Base-by-base conservation (phyloP, 2,113 vertebrate genomes). In the Ceyx margarethae region DNA sequence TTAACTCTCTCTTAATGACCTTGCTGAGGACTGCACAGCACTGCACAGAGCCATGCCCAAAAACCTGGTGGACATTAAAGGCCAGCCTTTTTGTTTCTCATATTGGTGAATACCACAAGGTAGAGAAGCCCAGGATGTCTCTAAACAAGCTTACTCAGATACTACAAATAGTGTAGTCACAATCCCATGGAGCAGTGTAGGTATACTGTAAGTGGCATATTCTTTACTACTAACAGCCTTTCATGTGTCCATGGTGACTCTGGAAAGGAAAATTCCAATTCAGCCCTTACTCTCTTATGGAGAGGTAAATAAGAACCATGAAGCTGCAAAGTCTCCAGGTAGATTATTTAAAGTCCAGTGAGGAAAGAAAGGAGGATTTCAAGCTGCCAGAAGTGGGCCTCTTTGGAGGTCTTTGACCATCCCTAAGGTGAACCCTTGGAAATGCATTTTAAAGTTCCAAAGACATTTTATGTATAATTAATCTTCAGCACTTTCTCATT, bases 1-100 rank as follows among this genome's bases (percentile, higher is more conserved):
- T 77, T 85, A 82, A 80, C 81, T 95, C 80, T 89, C 93, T 89
- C 91, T 81, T 85, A 81, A 85, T 77, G 67, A 77, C 75, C 67
- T 69, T 60, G 37, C 67, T 85, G 75, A 87, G 72, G 68, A 46
- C 51, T 80, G 14, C 42, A 60, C 31, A 91, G 56, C 76, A 51
- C 17, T 56, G 43, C 86, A 80, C 26, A 89, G 56, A 89, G 67
- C 42, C 0, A 0, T 66, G 60, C 37, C 85, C 46, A 85, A 72
- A 89, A 87, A n/a, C 20, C 25, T 6, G 2, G 33, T 4, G 18
- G 78, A 82, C 42, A 79, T 89, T 73, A 43, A 69, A 85, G 75
- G 33, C 42, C 64, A 79, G 7, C 15, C 13, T 81, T 79, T 88
- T 89, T 0, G 0, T 81, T 87, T 42, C 21, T 74, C 29, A 16